Percentiles rank a stretch among this genome's conserved stretches.
Evolutionary conservation across 92 coral and sea anemone species (phyloP).

Genomic region (Actinernus sp.): DNA sequence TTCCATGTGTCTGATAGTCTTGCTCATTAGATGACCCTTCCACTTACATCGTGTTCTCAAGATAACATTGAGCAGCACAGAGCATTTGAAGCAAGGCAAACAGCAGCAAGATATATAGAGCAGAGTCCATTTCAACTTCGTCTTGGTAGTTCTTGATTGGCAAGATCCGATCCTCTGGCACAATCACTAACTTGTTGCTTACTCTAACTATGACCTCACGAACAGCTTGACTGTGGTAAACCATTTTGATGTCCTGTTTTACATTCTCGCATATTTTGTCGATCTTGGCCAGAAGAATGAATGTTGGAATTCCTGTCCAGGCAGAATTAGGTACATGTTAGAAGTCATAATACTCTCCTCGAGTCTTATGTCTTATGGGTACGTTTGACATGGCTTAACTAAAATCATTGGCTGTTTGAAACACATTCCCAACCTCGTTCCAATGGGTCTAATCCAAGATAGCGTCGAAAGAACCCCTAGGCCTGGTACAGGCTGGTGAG

Average conservation of each 20-base stretch:
- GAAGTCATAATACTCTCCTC: too few relatives aligned
- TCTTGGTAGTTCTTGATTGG: slow-evolving; percentile 19
- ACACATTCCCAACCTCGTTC: too few relatives aligned
- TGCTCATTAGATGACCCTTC: too few relatives aligned
- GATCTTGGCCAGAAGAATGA: too few relatives aligned
- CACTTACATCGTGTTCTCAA: slow-evolving; percentile 21
- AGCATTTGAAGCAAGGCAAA: slow-evolving; percentile 19
- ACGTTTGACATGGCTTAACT: too few relatives aligned
- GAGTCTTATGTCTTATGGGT: too few relatives aligned
- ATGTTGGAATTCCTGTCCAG: slow-evolving; percentile 12
- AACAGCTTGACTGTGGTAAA: slow-evolving; percentile 6
- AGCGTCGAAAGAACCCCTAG: too few relatives aligned
- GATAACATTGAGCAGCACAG: not conserved
- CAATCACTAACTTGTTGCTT: slow-evolving; percentile 1
- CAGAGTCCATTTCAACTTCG: not conserved
- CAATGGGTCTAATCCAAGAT: too few relatives aligned
- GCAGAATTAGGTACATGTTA: too few relatives aligned
- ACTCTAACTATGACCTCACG: slow-evolving; percentile 14
- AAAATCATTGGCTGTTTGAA: too few relatives aligned
- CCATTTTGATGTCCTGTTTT: not conserved
- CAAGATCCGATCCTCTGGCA: slow-evolving; percentile 15
- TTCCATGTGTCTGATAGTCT: too few relatives aligned
- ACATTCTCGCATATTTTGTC: slow-evolving; percentile 10
- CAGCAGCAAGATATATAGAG: slow-evolving; percentile 10
- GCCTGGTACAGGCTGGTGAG: too few relatives aligned